Base-by-base conservation (phyloP, 2,113 vertebrate genomes). In the Rallus limicola region DNA sequence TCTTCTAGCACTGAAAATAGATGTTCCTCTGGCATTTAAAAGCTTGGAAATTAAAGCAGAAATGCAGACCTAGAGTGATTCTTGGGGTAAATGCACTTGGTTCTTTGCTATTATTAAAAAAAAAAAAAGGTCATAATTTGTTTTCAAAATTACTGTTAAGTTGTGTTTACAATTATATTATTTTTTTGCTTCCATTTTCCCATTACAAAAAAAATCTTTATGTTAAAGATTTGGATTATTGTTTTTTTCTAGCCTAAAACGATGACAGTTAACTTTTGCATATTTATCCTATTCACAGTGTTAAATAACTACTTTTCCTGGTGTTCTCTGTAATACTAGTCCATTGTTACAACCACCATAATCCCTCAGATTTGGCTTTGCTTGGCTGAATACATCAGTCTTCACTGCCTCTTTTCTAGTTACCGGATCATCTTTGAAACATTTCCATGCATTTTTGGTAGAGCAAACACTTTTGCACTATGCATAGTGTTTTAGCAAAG, bases 161-260 rank as follows among this genome's bases (percentile, higher is more conserved):
- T 59, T 85, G 14, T 52, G 1, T 59, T 75, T 50, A 19, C 78
- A 75, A 82, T 33, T 0, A 6, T 9, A 31, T 3, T 50, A 28
- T 9, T 40, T 38, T 74, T 72, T 26, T 9, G 14, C 29, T 56
- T 50, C 11, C 75, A 4, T 40, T 82, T 86, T 53, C 2, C 5
- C 26, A 28, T 59, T 28, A 50, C 16, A 67, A 71, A 58, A 24
- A 70, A 90, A 44, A 58, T 2, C 4, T 53, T 67, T 44, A 24
- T 1, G 5, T 31, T 34, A 29, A 59, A 23, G 1, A 0, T 23
- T 63, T 55, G 5, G 9, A n/a, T 53, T n/a, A 20, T 42, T 42
- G 59, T 38, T 17, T 24, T 31, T 72, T 77, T 90, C 24, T 5
- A 56, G 3, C 13, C n/a, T 55, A 55, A 82, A 63, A 1, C 20